Base-by-base conservation (phyloP, 2,888 invertebrate genomes). In the Phaedon cochleariae region DNA sequence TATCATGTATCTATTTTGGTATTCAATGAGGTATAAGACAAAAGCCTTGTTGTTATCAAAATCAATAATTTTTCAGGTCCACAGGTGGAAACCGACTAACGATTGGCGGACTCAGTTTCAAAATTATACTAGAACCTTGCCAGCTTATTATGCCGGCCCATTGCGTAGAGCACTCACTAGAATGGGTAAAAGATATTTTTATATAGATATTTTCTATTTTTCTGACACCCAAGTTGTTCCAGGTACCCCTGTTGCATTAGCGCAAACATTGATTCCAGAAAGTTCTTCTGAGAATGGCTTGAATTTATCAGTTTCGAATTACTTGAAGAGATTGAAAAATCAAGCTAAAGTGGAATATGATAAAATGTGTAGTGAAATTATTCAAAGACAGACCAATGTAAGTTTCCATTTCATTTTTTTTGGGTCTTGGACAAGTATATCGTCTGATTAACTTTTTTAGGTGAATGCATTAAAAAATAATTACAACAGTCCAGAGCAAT, bases 51-150 rank as follows among this genome's bases (percentile, higher is more conserved):
- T n/a, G n/a, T n/a, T n/a, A n/a, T n/a, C n/a, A n/a, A n/a, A n/a
- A n/a, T n/a, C n/a, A n/a, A n/a, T n/a, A 17, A 12, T 29, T 37
- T 58, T 65, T 81, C 93, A 96, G 85, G 90, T 95, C 54, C 96
- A 96, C 81, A 89, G 96, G 58, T 90, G 94, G 84, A 98, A 97
- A 83, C 96, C 96, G 4, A 92, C 94, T 10, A 91, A 91, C 53
- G 96, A 97, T 80, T 97, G 98, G 95, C 90, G 95, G 78, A 89
- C 92, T 61, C 93, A 94, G 70, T 97, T 99, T 84, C 95, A 96
- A 75, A 93, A 92, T 82, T 99, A 99, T 80, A 88, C 98, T 74
- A 91, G 96, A 75, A 92, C 95, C n/a, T 95, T 98, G 90, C 99
- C 99, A 10, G 92, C 95, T 3, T 99, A 99, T 84, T 99, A 98